A percentile compares a stretch with the other conserved stretches of the same genome.
Evolutionary conservation across 2,797 vertebrate genomes (phyloP).

Genomic region (Carcharodon carcharias): DNA sequence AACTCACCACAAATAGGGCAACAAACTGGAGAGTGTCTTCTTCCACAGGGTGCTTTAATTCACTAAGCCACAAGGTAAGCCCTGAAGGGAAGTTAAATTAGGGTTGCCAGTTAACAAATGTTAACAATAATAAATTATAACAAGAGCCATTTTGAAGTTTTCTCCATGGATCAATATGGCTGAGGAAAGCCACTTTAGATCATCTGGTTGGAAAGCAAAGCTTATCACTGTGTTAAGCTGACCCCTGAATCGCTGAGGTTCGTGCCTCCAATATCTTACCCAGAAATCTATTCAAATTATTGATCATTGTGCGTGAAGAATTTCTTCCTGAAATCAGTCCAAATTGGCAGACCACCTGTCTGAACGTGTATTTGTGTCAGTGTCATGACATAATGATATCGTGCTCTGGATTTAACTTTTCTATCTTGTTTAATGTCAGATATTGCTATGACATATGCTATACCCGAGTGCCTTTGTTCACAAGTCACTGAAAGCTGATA

Average conservation of each 20-base stretch:
- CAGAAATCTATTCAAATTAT: neutral
- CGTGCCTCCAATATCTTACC: neutral
- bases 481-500: too few relatives aligned
- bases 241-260: neutral
- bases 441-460: neutral
- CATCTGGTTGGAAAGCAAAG: neutral
- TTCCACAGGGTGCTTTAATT: neutral
- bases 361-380: neutral
- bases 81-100: neutral
- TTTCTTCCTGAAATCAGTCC: neutral
- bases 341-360: neutral
- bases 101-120: neutral
- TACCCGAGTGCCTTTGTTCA: too few relatives aligned
- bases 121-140: neutral
- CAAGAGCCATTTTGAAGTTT: neutral
- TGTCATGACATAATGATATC: neutral
- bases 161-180: neutral
- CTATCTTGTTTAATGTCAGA: neutral
- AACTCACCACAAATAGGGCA: neutral
- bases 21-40: neutral
- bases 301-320: neutral
- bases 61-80: neutral
- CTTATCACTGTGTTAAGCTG: neutral
- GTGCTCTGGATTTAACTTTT: neutral
- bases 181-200: neutral